A percentile compares a stretch with the other conserved stretches of the same genome.
These are phyloP conservation scores for Porites evermanni DNA, from an alignment of 92 coral and sea anemone genomes.

Conservation along the genomic window DNA sequence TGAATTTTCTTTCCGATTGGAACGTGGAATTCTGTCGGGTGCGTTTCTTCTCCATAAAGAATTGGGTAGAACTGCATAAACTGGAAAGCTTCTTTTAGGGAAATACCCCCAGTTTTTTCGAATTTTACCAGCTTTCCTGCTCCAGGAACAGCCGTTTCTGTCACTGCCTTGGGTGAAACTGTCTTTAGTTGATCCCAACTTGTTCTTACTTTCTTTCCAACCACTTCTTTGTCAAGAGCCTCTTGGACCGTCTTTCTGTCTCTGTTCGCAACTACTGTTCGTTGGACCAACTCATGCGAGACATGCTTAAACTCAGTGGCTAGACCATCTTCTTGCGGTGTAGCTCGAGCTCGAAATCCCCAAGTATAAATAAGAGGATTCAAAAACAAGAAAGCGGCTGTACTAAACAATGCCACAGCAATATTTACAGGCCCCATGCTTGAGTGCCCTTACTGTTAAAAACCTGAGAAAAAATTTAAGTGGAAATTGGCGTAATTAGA, in stretches of 20 bases:
- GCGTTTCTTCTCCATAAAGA: slow-evolving; percentile 33
- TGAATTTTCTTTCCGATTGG: slow-evolving; percentile 42
- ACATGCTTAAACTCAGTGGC: background rate
- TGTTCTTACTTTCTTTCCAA: background rate
- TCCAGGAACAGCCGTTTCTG: slow-evolving; percentile 7
- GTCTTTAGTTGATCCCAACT: slow-evolving; percentile 8
- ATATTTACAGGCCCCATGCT: background rate
- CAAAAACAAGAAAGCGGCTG: background rate
- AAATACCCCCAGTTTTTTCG: background rate
- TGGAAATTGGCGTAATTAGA: too few species aligned
- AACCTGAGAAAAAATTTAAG: too few species aligned
- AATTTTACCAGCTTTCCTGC: slow-evolving; percentile 28
- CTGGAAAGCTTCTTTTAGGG: slow-evolving; percentile 43
- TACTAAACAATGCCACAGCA: background rate
- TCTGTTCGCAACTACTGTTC: background rate
- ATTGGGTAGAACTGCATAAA: slow-evolving; percentile 43
- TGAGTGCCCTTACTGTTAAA: background rate
- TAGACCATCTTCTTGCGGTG: background rate
- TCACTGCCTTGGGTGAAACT: slow-evolving; percentile 3
- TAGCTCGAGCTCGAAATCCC: background rate
- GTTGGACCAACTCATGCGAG: background rate
- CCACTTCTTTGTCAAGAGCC: slow-evolving; percentile 10
- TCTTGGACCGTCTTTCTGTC: slow-evolving; percentile 1
- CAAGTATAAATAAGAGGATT: background rate
- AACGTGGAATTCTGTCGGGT: slow-evolving; percentile 34